These are phyloP conservation scores for Pseudochaenichthys georgianus DNA, from an alignment of 2,797 vertebrate genomes.

Conservation along the genomic window DNA sequence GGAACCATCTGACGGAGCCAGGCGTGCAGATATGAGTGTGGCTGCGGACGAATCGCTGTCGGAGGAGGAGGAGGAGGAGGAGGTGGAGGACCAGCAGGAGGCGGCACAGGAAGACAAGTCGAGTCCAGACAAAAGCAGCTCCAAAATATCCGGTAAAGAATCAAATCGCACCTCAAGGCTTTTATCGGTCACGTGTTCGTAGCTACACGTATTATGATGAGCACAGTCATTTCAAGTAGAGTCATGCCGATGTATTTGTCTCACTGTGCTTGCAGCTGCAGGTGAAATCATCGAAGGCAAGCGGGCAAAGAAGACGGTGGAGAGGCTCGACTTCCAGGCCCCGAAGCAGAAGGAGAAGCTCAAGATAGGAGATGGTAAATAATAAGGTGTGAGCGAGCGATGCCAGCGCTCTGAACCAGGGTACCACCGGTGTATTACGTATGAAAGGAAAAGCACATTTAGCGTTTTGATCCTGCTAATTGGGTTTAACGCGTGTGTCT, in stretches of 20 bases:
- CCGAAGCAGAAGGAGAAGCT: slow-evolving; percentile 90
- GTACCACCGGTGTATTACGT: too few relatives aligned
- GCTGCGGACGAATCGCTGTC: slow-evolving; percentile 56
- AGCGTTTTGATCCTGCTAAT: too few relatives aligned
- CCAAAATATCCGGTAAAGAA: slow-evolving; percentile 39
- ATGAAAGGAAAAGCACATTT: too few relatives aligned
- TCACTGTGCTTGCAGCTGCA: slow-evolving; percentile 32
- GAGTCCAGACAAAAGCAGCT: slow-evolving; percentile 4
- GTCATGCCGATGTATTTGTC: background rate
- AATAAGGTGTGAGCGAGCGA: background rate
- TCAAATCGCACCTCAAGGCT: too few relatives aligned
- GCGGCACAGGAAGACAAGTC: slow-evolving; percentile 16
- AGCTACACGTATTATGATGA: too few relatives aligned
- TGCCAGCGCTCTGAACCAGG: too few relatives aligned
- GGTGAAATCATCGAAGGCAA: slow-evolving; percentile 92
- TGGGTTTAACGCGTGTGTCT: too few relatives aligned
- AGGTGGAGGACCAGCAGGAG: slow-evolving; percentile 51
- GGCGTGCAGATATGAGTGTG: slow-evolving; percentile 47
- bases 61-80: slow-evolving; percentile 57
- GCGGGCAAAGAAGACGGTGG: slow-evolving; percentile 93
- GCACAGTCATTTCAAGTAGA: too few relatives aligned
- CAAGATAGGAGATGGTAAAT: slow-evolving; percentile 89
- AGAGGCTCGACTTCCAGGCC: slow-evolving; percentile 92
- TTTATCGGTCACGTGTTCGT: too few relatives aligned
- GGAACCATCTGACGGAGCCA: background rate